These are phyloP conservation scores for Calephelis virginiensis DNA, from an alignment of 1,140 invertebrate species.

Conservation along the genomic window DNA sequence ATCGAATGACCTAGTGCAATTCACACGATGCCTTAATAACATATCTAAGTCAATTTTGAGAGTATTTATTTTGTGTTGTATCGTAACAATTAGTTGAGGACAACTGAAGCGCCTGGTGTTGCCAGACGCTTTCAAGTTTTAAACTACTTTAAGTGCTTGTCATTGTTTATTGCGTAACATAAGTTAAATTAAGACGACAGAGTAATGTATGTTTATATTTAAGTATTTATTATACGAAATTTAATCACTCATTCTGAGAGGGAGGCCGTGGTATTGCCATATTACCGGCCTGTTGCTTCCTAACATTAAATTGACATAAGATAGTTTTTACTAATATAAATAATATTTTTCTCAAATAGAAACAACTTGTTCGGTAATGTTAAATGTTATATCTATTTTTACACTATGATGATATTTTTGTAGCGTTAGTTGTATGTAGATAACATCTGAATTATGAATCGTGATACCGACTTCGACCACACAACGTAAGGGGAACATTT, in stretches of 20 bases:
- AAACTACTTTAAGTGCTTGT: conserved; percentile 58
- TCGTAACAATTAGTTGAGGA: conserved; percentile 30
- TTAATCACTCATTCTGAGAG: conserved; percentile 20
- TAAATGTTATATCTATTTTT: conserved; percentile 75
- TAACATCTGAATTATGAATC: conserved; percentile 58
- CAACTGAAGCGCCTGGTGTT: conserved; percentile 18
- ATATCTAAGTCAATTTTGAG: conserved; percentile 76
- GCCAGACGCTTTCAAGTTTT: conserved; percentile 27
- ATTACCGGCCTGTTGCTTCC: conserved; percentile 50
- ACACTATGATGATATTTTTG: conserved; percentile 63
- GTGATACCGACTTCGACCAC: conserved; percentile 38
- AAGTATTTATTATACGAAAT: conserved; percentile 67
- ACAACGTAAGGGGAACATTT: conserved; percentile 65
- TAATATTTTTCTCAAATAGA: conserved; percentile 65
- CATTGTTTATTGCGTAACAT: conserved; percentile 63
- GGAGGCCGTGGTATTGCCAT: conserved; percentile 47
- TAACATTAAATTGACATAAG: conserved; percentile 61
- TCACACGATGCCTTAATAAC: conserved; percentile 78
- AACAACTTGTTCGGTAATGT: conserved; percentile 61
- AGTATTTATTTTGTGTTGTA: conserved; percentile 58
- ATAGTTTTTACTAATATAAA: conserved; percentile 72
- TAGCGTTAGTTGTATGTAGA: conserved; percentile 54
- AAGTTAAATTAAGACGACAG: conserved; percentile 58
- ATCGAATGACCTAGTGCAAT: conserved; percentile 71
- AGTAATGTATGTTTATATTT: conserved; percentile 60